phyloP scores from a whole-genome alignment of 2,797 vertebrate genomes.

The Acrossocheilus wenchowensis region DNA sequence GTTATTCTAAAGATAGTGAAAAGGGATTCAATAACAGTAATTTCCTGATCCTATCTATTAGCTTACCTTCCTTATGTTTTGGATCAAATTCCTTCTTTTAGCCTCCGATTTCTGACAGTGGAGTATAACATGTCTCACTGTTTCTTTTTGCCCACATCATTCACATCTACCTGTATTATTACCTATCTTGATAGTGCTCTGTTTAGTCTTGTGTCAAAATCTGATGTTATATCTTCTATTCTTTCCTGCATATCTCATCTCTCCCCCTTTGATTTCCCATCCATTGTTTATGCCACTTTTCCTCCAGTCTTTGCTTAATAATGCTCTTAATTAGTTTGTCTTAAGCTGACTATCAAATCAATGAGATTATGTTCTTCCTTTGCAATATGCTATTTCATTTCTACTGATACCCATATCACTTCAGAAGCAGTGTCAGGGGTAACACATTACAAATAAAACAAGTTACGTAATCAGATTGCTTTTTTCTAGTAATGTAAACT shows the following conservation, averaged over 20 bases:
- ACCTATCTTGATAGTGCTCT: not conserved
- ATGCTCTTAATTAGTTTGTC: not conserved
- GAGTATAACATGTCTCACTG: not conserved
- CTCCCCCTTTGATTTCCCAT: not conserved
- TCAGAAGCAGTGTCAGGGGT: not conserved
- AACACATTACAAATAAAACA: not conserved
- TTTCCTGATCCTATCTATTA: not conserved
- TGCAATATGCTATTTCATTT: not conserved
- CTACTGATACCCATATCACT: not conserved
- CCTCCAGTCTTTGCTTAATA: not conserved
- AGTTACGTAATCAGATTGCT: not conserved
- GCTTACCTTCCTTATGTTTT: not conserved
- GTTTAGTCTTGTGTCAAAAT: slow-evolving; percentile 2
- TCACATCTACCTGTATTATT: not conserved
- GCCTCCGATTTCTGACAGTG: not conserved
- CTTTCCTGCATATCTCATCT: not conserved
- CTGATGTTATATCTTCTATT: not conserved
- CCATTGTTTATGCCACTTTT: not conserved
- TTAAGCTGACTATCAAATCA: not conserved
- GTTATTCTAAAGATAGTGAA: not conserved
- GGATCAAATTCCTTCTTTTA: not conserved
- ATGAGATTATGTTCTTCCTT: not conserved
- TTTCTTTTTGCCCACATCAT: not conserved
- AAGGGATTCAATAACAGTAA: not conserved
- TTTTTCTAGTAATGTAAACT: not conserved